These are phyloP conservation scores for Cyphomyrus plagiostoma DNA, from an alignment of 2,113 vertebrate genomes.

Conservation along the genomic window DNA sequence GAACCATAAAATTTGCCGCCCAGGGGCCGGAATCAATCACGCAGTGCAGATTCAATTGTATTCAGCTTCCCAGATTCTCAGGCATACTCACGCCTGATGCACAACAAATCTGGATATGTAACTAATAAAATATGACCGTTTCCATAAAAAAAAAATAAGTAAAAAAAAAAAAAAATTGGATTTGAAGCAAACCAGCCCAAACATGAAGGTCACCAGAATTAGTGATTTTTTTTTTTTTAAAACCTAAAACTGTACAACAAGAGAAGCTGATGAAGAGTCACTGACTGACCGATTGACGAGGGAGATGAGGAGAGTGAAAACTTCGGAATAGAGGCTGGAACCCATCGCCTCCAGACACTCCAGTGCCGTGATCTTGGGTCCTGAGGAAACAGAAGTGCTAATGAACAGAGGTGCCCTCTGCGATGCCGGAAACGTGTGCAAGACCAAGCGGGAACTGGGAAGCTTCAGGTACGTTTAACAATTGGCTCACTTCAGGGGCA, in stretches of 20 bases:
- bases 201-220: not conserved
- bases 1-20: not conserved
- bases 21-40: not conserved
- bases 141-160: not conserved
- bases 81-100: not conserved
- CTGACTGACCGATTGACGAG: conserved; percentile 80
- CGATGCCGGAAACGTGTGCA: not conserved
- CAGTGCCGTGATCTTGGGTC: conserved; percentile 77
- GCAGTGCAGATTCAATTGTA: not conserved
- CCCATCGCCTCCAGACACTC: conserved; percentile 94
- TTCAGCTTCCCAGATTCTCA: not conserved
- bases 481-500: not conserved
- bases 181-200: not conserved
- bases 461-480: not conserved
- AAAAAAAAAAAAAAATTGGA: not conserved
- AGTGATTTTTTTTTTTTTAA: not conserved
- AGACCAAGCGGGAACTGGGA: not conserved
- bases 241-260: not conserved
- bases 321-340: conserved; percentile 81
- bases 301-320: conserved; percentile 89
- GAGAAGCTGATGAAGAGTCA: not conserved
- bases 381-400: conserved; percentile 47
- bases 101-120: not conserved
- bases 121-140: not conserved
- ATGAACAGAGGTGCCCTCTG: not conserved